phyloP scores from a whole-genome alignment of 1,140 invertebrate species.

The Stegodyphus mimosarum region DNA sequence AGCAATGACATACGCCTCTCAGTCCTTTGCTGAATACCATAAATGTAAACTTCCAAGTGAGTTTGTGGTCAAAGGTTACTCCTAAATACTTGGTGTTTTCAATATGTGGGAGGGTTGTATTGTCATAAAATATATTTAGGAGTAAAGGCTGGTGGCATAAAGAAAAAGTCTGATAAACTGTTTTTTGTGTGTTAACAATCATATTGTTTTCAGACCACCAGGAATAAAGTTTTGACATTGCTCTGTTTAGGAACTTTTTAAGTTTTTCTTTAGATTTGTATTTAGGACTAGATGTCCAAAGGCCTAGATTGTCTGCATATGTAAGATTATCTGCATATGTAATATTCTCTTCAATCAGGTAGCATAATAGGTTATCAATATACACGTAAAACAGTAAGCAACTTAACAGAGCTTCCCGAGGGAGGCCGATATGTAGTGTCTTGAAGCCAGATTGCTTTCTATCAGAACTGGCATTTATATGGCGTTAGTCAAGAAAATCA shows the following conservation, averaged over 20 bases:
- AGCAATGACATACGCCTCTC: not conserved
- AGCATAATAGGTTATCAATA: not conserved
- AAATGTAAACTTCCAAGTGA: conserved; percentile 12
- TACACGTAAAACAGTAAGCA: conserved; percentile 10
- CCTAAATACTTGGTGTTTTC: conserved; percentile 5
- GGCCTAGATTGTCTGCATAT: not conserved
- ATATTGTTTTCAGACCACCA: conserved; percentile 26
- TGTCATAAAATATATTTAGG: not conserved
- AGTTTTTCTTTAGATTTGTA: not conserved
- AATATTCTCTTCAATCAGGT: not conserved
- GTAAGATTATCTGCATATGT: not conserved
- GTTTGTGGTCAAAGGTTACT: not conserved
- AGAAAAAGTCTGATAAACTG: conserved; percentile 18
- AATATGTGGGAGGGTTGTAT: not conserved
- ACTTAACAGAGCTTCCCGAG: conserved; percentile 1
- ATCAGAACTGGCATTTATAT: conserved; percentile 5
- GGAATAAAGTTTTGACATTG: not conserved
- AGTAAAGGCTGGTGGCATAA: not conserved
- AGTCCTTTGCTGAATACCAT: not conserved
- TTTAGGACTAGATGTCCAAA: not conserved
- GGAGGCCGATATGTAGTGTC: not conserved
- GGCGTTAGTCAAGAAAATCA: not conserved
- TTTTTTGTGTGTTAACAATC: conserved; percentile 20
- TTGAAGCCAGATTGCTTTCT: not conserved
- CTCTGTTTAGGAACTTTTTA: not conserved